Conservation (phyloP, 2,888 invertebrate genomes). For the Chloroclysta siterata region DNA sequence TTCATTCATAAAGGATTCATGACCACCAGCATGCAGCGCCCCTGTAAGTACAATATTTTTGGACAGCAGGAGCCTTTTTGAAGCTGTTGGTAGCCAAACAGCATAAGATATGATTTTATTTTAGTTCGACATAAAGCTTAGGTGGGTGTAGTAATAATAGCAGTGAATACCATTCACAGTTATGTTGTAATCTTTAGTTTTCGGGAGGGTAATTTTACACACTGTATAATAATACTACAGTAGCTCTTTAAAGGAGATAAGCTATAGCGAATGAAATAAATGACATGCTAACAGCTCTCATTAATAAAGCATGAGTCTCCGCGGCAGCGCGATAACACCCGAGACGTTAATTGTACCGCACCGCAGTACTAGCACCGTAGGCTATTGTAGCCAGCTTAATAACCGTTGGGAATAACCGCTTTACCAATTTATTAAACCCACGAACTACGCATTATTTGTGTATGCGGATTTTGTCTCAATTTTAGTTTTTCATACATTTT, state of each 20-base stretch:
- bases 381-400: conserved; percentile 2
- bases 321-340: conserved; percentile 12
- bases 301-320: conserved; percentile 22
- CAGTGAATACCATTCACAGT: no score
- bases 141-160: no score
- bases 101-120: no score
- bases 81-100: no score
- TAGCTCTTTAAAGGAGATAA: conserved; percentile 12
- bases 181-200: not conserved
- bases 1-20: no score
- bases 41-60: no score
- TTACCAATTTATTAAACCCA: conserved; percentile 1
- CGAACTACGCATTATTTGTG: not conserved
- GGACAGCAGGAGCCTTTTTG: no score
- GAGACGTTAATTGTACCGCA: conserved; percentile 19
- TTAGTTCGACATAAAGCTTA: no score
- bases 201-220: not conserved
- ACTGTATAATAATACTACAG: not conserved
- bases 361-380: conserved; percentile 6
- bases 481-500: no score
- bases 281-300: conserved; percentile 17
- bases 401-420: conserved; percentile 1
- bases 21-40: no score
- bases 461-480: not conserved
- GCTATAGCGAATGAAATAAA: conserved; percentile 19